Base-by-base conservation (phyloP, 37 sponge, comb jelly and placozoan genomes). In the Amphimedon queenslandica region DNA sequence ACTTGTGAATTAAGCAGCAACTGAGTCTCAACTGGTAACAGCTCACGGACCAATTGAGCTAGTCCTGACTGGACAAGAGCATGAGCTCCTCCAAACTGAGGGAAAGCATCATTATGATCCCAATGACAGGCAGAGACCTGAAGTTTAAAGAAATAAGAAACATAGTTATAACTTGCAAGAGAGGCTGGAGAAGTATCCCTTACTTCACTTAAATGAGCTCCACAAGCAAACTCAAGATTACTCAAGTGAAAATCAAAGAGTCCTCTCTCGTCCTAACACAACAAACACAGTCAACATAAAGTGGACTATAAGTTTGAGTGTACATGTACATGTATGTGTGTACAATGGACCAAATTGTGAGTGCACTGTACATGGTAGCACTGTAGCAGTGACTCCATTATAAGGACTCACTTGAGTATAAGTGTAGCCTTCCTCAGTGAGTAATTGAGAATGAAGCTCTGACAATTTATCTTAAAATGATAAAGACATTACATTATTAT, bases 161-260 rank as follows among this genome's bases (percentile, higher is more conserved):
- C 32, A 37, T 28, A 57, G 47, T 28, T 63, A 6, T 42, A 51
- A 51, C 0, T 0, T 21, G 11, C 18, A 37, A 40, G 53, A 56
- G 40, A 56, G 55, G 47, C 35, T n/a, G n/a, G n/a, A n/a, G n/a
- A 53, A 42, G 28, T 40, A 10, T 40, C 57, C 2, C 40, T 56
- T 72, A 92, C 93, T 74, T 92, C 76, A 40, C 55, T 33, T 2
- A 93, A 63, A 24, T 80, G 37, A 42, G 94, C 94, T 31, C 94
- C 94, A 88, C 86, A 93, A 29, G 94, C 89, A 77, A 88, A 93
- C 77, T 93, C 94, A 58, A 93, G 53, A 56, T 93, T 93, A 66
- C 94, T 85, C 21, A 79, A 79, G 58, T 93, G 94, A 65, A 93
- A 93, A 63, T 93, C 80, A 10, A 93, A 47, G 64, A 93, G 67